Percentiles rank a stretch among this genome's conserved stretches.
phyloP scores from a whole-genome alignment of 2,113 vertebrate genomes.

The Podiceps cristatus region DNA sequence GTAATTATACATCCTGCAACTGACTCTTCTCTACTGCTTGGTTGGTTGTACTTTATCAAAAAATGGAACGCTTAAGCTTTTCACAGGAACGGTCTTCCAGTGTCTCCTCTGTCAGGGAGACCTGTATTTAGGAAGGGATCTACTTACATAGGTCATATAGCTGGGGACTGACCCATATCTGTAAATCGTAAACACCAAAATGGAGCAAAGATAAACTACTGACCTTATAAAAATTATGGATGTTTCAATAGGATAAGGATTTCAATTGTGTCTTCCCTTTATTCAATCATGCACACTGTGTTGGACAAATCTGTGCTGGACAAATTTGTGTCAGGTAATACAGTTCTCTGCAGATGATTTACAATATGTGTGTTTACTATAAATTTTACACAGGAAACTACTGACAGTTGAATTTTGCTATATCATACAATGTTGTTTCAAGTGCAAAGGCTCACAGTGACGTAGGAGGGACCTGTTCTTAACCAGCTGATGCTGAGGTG shows the following conservation, averaged over 20 bases:
- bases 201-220: not conserved
- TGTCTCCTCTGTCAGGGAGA: not conserved
- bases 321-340: not conserved
- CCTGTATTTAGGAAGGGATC: not conserved
- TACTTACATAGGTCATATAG: not conserved
- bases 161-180: not conserved
- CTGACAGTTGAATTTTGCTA: not conserved
- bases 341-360: not conserved
- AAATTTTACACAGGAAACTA: not conserved
- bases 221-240: not conserved
- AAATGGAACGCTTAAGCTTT: not conserved
- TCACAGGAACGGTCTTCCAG: not conserved
- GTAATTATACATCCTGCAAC: not conserved
- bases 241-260: not conserved
- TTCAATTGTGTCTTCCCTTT: not conserved
- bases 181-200: not conserved
- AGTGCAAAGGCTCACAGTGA: not conserved
- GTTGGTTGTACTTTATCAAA: not conserved
- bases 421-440: not conserved
- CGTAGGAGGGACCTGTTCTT: not conserved
- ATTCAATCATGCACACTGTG: not conserved
- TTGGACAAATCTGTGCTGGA: not conserved
- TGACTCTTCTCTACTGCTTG: not conserved
- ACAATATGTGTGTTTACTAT: not conserved
- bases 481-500: not conserved